Percentiles rank a stretch among this genome's conserved stretches.
phyloP scores from a whole-genome alignment of 1,140 invertebrate species.

The Aphidius ervi region DNA sequence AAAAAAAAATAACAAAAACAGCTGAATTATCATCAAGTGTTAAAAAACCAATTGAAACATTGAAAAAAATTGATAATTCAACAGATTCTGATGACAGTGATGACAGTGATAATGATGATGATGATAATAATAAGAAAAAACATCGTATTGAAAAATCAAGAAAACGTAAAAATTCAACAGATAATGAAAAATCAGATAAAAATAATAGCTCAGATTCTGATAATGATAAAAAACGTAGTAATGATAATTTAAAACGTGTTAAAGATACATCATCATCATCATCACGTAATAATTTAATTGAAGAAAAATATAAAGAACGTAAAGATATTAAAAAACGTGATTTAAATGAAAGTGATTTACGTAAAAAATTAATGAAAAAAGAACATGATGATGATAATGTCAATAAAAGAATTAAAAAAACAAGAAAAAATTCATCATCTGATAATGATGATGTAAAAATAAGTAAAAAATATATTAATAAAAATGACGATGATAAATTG shows the following conservation, averaged over 20 bases:
- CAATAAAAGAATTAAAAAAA: conserved; percentile 52
- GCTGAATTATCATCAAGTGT: conserved; percentile 28
- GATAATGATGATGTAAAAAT: conserved; percentile 61
- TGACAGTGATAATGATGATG: conserved; percentile 48
- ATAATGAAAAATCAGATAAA: conserved; percentile 49
- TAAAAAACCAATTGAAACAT: conserved; percentile 45
- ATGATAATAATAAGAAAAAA: conserved; percentile 41
- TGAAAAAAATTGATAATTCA: conserved; percentile 45
- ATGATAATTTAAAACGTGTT: conserved; percentile 38
- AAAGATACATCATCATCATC: conserved; percentile 1
- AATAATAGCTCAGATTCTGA: conserved; percentile 46
- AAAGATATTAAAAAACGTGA: conserved; percentile 50
- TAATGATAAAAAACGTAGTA: conserved; percentile 40
- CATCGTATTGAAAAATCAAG: no score
- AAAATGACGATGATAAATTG: conserved; percentile 52
- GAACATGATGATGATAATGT: conserved; percentile 45
- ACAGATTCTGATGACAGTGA: conserved; percentile 55
- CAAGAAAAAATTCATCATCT: conserved; percentile 60
- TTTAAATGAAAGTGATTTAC: conserved; percentile 45
- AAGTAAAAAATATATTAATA: conserved; percentile 55
- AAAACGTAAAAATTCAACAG: conserved; percentile 41
- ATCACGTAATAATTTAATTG: conserved; percentile 31
- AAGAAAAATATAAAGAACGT: conserved; percentile 41
- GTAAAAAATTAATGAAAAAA: conserved; percentile 45
- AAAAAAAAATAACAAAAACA: conserved; percentile 43